Conservation (phyloP, 1,140 invertebrate species). For the Drosophila tropicalis region DNA sequence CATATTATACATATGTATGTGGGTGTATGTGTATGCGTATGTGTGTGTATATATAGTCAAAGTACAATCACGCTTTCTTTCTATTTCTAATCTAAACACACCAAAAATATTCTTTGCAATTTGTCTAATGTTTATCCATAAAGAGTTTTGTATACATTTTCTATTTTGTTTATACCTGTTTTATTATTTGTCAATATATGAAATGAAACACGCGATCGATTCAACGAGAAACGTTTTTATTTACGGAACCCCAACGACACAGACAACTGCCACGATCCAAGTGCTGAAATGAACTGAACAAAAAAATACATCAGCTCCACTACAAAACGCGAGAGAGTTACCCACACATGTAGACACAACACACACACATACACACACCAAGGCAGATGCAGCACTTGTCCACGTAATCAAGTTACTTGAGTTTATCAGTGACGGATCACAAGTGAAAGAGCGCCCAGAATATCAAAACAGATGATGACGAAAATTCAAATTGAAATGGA, state of each 20-base stretch:
- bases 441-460: neutral
- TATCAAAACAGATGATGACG: neutral
- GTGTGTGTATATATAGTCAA: conserved; percentile 38
- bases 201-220: conserved; percentile 57
- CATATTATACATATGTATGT: conserved; percentile 8
- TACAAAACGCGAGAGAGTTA: neutral
- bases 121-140: neutral
- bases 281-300: conserved; percentile 62
- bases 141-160: neutral
- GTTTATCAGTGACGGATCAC: conserved; percentile 43
- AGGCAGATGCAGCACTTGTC: conserved; percentile 51
- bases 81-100: conserved; percentile 43
- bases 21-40: neutral
- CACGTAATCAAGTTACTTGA: conserved; percentile 66
- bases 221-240: conserved; percentile 4
- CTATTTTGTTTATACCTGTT: conserved; percentile 3
- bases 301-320: conserved; percentile 43
- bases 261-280: conserved; percentile 58
- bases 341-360: neutral
- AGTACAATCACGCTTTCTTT: conserved; percentile 69
- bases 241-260: conserved; percentile 2
- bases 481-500: no score
- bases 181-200: conserved; percentile 7
- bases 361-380: conserved; percentile 8
- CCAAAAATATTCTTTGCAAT: conserved; percentile 12